phyloP scores from a whole-genome alignment of 2,888 invertebrate species.

The Thecocarcelia acutangulata region DNA sequence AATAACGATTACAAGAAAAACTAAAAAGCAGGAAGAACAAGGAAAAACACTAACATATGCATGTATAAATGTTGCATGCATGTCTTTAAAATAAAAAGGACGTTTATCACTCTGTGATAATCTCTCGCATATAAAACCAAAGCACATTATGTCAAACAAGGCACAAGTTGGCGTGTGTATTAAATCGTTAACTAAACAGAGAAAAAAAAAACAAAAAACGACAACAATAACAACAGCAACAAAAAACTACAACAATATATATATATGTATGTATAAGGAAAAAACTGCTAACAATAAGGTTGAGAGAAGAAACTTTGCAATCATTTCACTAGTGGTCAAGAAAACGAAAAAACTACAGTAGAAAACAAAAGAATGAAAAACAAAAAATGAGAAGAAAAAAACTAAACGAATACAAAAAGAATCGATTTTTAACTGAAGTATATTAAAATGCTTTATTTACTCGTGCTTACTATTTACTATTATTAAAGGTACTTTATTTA shows the following conservation, averaged over 20 bases:
- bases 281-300: slow-evolving; percentile 34
- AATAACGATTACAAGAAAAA: slow-evolving; percentile 62
- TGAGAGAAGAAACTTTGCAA: slow-evolving; percentile 6
- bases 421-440: too few relatives aligned
- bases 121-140: slow-evolving; percentile 65
- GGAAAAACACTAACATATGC: slow-evolving; percentile 60
- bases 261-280: too few relatives aligned
- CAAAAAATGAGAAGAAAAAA: neutral
- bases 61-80: slow-evolving; percentile 69
- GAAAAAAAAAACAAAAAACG: slow-evolving; percentile 17
- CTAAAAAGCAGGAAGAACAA: slow-evolving; percentile 52
- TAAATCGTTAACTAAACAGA: slow-evolving; percentile 63
- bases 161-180: slow-evolving; percentile 71
- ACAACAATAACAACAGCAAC: too few relatives aligned
- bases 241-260: too few relatives aligned
- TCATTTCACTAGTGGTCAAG: slow-evolving; percentile 51
- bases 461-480: too few relatives aligned
- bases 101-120: slow-evolving; percentile 69
- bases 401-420: neutral
- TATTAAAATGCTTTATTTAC: too few relatives aligned
- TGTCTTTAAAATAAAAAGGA: slow-evolving; percentile 70
- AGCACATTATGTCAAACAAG: slow-evolving; percentile 71
- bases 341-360: neutral
- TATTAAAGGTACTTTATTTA: too few relatives aligned
- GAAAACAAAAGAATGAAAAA: slow-evolving; percentile 5